Evolutionary conservation across 2,797 vertebrate species (phyloP).

Genomic region (Pterois miles): DNA sequence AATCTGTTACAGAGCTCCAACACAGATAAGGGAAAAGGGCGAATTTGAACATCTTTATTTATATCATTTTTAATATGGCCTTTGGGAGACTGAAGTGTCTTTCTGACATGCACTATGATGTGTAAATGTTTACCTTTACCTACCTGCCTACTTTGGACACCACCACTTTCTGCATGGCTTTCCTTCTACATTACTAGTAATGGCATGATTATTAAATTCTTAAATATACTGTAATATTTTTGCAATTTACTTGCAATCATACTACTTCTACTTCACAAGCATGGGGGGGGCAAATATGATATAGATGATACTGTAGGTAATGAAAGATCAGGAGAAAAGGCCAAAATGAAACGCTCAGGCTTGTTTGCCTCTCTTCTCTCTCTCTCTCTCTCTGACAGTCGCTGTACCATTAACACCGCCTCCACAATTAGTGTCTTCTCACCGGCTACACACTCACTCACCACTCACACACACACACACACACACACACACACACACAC

Average conservation of each 20-base stretch:
- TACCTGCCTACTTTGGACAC: rapidly evolving
- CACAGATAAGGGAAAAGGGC: background rate
- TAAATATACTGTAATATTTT: background rate
- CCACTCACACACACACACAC: slow-evolving; percentile 36
- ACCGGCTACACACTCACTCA: slow-evolving; percentile 34
- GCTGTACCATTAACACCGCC: slow-evolving; percentile 76
- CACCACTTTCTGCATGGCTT: background rate
- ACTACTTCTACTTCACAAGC: background rate
- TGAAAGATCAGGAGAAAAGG: slow-evolving; percentile 42
- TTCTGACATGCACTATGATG: background rate
- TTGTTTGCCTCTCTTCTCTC: slow-evolving; percentile 40
- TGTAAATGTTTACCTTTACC: background rate
- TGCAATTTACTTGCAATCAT: background rate
- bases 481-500: slow-evolving; percentile 23
- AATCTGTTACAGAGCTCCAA: background rate
- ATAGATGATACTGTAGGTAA: slow-evolving; percentile 9
- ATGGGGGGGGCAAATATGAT: background rate
- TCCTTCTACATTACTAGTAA: background rate
- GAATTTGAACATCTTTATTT: background rate
- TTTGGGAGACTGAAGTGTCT: background rate
- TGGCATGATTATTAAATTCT: background rate
- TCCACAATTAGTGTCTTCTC: slow-evolving; percentile 80
- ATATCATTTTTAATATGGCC: background rate
- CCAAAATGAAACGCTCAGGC: slow-evolving; percentile 39
- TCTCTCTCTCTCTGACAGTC: slow-evolving; percentile 66